A percentile compares a stretch with the other conserved stretches of the same genome.
Evolutionary conservation across 2,888 invertebrate species (phyloP).

Genomic region (Furcula furcula): DNA sequence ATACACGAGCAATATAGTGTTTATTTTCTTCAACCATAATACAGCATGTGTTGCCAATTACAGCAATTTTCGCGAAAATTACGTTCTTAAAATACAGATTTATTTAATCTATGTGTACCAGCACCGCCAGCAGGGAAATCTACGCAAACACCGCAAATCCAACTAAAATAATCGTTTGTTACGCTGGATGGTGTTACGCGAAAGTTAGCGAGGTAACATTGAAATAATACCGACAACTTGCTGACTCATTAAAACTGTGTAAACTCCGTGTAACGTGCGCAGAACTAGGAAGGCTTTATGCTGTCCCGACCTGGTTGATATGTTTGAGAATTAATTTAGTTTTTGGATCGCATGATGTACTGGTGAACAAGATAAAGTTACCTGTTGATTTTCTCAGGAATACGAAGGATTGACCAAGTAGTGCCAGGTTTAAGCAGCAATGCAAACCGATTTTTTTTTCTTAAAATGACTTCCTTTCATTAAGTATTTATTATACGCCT

Average conservation of each 20-base stretch:
- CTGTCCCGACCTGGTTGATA: background rate
- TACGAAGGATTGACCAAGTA: no score
- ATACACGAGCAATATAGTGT: no score
- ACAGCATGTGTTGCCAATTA: no score
- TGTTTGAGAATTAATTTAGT: background rate
- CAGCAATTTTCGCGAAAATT: no score
- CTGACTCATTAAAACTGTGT: background rate
- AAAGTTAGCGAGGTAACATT: background rate
- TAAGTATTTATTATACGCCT: no score
- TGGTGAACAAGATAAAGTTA: no score
- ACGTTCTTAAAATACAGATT: background rate
- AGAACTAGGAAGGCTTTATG: slow-evolving; percentile 1
- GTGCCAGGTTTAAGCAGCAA: no score
- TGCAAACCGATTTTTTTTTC: no score
- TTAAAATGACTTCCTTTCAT: no score
- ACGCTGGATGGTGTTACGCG: background rate
- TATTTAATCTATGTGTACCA: background rate
- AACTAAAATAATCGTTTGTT: background rate
- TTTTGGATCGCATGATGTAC: no score
- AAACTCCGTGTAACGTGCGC: background rate
- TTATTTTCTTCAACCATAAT: no score
- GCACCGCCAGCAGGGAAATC: background rate
- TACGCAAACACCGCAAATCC: background rate
- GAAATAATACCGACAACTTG: background rate
- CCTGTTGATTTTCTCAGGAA: no score